Evolutionary conservation across 2,113 vertebrate genomes (phyloP).

Genomic region (Ursus arctos): DNA sequence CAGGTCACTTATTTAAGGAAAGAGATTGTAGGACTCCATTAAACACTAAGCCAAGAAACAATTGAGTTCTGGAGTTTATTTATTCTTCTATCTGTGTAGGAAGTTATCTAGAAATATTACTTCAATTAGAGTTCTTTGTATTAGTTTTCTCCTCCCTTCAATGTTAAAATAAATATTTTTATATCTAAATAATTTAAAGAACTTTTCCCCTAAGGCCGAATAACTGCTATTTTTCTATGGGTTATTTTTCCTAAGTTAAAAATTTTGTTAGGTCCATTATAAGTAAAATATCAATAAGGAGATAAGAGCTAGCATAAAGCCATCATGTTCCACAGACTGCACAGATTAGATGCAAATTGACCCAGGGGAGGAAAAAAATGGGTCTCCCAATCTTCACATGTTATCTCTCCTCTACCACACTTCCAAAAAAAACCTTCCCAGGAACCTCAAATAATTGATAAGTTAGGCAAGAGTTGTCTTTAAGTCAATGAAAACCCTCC

Average conservation of each 20-base stretch:
- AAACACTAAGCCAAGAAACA: slow-evolving; percentile 68
- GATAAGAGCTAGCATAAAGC: slow-evolving; percentile 80
- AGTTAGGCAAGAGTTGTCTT: slow-evolving; percentile 39
- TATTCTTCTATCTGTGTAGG: slow-evolving; percentile 66
- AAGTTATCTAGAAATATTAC: slow-evolving; percentile 67
- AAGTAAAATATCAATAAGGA: slow-evolving; percentile 81
- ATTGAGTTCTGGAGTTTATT: slow-evolving; percentile 70
- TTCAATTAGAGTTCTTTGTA: slow-evolving; percentile 65
- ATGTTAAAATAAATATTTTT: slow-evolving; percentile 76
- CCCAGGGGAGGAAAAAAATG: neutral
- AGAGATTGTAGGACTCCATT: slow-evolving; percentile 64
- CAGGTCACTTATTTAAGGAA: slow-evolving; percentile 75
- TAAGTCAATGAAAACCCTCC: neutral
- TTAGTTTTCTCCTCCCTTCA: slow-evolving; percentile 63
- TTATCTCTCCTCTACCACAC: neutral
- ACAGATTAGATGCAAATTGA: slow-evolving; percentile 84
- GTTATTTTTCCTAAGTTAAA: slow-evolving; percentile 74
- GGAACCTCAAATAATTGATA: slow-evolving; percentile 39
- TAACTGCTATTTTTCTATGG: slow-evolving; percentile 56
- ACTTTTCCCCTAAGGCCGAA: neutral
- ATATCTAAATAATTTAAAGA: slow-evolving; percentile 71
- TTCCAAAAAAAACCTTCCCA: slow-evolving; percentile 12
- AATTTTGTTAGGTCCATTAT: slow-evolving; percentile 64
- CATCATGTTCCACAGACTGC: slow-evolving; percentile 68
- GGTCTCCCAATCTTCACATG: neutral